Base-by-base conservation (phyloP, 2,888 invertebrate species). In the Paralinhomoeus sp. region DNA sequence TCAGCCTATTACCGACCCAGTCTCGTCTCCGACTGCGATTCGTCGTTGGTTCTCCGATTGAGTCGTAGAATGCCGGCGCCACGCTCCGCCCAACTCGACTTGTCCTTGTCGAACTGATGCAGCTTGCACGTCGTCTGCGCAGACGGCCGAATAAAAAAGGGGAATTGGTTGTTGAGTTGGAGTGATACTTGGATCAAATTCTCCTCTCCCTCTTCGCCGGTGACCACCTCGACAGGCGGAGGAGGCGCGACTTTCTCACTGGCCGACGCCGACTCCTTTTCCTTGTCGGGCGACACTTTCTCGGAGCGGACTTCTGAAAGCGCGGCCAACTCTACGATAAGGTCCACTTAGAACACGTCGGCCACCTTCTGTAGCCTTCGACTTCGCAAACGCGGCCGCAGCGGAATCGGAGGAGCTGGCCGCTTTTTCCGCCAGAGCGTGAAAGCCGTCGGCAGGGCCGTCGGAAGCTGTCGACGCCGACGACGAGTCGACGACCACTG, bases 71-170 rank as follows among this genome's bases (percentile, higher is more conserved):
- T 22, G 22, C 39, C 40, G 5, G 12, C 20, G 7, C 35, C 44
- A 21, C 44, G 7, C 15, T 44, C 44, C 21, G 31, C 22, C 44
- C 44, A 44, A 2, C 3, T n/a, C 2, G 5, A 2, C 2, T 33
- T 35, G 2, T n/a, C 34, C 17, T 7, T 13, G n/a, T 43, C 39
- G 24, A 40, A 44, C 15, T 34, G 24, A 20, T 44, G 40, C 34
- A 44, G 36, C 23, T 44, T 44, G 80, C 33, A 21, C 2, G 18
- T 12, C 20, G 22, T 5, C 41, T 41, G 22, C 5, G 24, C 23
- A 15, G 3, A 38, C n/a, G n/a, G 7, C 9, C 5, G 21, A 23
- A 23, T 38, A n/a, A n/a, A 36, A 36, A 36, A 31, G 15, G 9
- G 9, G 31, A 31, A 7, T 12, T 15, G 31, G 9, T 31, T 12